Evolutionary conservation across 2,888 invertebrate genomes (phyloP).

Genomic region (Cartodere bifasciata): DNA sequence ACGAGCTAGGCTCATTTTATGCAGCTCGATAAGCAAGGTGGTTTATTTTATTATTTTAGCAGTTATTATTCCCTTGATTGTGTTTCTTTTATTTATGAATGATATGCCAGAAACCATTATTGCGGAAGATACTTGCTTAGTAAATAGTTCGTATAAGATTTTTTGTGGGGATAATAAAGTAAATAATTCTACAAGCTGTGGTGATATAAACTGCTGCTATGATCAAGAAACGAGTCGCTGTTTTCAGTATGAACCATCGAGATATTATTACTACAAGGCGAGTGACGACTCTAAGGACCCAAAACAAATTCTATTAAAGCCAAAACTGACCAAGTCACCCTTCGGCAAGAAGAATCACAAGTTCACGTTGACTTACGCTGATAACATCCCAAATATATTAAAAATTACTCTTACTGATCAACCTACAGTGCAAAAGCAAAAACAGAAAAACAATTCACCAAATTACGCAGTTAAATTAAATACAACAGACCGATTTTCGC

Average conservation of each 20-base stretch:
- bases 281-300: too few relatives aligned
- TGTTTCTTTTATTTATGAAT: too few relatives aligned
- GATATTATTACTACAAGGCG: conserved; percentile 22
- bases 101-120: too few relatives aligned
- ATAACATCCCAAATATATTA: conserved; percentile 17
- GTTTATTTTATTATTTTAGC: too few relatives aligned
- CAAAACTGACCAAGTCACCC: conserved; percentile 15
- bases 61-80: too few relatives aligned
- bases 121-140: too few relatives aligned
- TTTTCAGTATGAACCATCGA: conserved; percentile 30
- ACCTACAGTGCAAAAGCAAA: conserved; percentile 2
- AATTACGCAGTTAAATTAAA: conserved; percentile 11
- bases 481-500: conserved; percentile 17
- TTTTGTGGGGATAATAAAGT: too few relatives aligned
- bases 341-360: conserved; percentile 14
- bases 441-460: too few relatives aligned
- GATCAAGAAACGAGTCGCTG: conserved; percentile 22
- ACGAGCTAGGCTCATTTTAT: too few relatives aligned
- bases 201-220: conserved; percentile 25
- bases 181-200: conserved; percentile 23
- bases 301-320: conserved; percentile 1
- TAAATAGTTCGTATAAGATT: too few relatives aligned
- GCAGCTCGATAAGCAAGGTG: too few relatives aligned
- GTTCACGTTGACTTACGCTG: conserved; percentile 19
- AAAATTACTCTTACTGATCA: conserved; percentile 16